Conservation (phyloP, 2,888 invertebrate genomes). For the Melinaea marsaeus region DNA sequence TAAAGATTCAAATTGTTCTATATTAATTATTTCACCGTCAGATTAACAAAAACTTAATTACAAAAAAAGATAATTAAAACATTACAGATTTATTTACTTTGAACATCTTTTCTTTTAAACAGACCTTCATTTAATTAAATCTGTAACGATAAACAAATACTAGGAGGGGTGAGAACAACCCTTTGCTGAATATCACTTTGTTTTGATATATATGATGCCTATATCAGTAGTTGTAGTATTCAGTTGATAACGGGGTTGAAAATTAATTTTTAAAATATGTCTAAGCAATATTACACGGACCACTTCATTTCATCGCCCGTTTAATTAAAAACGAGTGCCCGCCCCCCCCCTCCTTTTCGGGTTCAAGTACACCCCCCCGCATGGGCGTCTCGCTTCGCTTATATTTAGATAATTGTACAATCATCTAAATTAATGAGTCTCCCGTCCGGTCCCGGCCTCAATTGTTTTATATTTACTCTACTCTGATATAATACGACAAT, state of each 20-base stretch:
- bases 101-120: constrained; percentile 75
- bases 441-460: constrained; percentile 73
- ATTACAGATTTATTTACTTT: constrained; percentile 75
- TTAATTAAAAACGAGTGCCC: constrained; percentile 79
- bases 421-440: constrained; percentile 79
- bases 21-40: constrained; percentile 56
- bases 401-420: constrained; percentile 79
- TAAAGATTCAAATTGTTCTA: constrained; percentile 25
- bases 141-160: constrained; percentile 75
- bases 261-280: constrained; percentile 77
- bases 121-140: constrained; percentile 76
- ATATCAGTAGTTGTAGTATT: constrained; percentile 17
- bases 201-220: constrained; percentile 15
- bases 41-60: constrained; percentile 68
- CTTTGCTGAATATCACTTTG: constrained; percentile 47
- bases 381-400: constrained; percentile 74
- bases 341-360: constrained; percentile 72
- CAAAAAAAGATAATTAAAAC: constrained; percentile 74
- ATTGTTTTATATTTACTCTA: constrained; percentile 69
- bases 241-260: constrained; percentile 36
- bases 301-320: constrained; percentile 78
- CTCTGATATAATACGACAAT: constrained; percentile 60
- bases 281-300: constrained; percentile 78
- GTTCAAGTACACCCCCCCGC: constrained; percentile 69
- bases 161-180: constrained; percentile 57